Percentiles rank a stretch among this genome's conserved stretches.
Conservation (phyloP, 2,113 vertebrate species). For the Malurus alboscapulatus region DNA sequence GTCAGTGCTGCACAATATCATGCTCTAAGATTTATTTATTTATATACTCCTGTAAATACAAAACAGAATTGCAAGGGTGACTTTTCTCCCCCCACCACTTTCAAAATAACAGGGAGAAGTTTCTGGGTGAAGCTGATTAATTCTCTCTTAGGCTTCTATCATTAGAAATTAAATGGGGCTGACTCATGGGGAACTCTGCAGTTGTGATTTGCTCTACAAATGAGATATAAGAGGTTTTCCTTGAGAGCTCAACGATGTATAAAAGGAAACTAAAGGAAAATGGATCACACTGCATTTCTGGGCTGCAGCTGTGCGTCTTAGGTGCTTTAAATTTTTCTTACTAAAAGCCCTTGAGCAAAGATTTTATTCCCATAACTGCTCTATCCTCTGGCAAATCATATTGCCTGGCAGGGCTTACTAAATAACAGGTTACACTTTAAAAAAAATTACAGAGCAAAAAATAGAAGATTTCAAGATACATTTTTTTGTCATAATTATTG, state of each 20-base stretch:
- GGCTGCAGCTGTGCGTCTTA: not conserved
- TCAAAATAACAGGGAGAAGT: not conserved
- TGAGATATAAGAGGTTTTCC: conserved; percentile 39
- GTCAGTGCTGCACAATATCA: not conserved
- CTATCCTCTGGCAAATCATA: not conserved
- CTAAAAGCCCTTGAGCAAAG: not conserved
- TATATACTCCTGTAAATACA: not conserved
- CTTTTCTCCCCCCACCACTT: not conserved
- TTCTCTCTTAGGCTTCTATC: conserved; percentile 14
- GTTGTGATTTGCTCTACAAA: conserved; percentile 45
- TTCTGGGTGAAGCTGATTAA: conserved; percentile 22
- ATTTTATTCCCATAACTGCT: not conserved
- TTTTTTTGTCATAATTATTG: not conserved
- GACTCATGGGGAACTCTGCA: conserved; percentile 14
- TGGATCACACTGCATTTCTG: not conserved
- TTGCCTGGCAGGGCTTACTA: not conserved
- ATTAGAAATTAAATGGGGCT: conserved; percentile 33
- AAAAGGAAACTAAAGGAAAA: not conserved
- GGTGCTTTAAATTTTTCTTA: not conserved
- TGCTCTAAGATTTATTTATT: conserved; percentile 26
- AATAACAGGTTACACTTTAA: not conserved
- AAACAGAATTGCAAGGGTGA: not conserved
- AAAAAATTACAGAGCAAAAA: not conserved
- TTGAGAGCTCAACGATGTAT: conserved; percentile 6
- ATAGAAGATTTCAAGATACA: not conserved